phyloP scores from a whole-genome alignment of 92 coral and sea anemone genomes.

The Epizoanthus scotinus region DNA sequence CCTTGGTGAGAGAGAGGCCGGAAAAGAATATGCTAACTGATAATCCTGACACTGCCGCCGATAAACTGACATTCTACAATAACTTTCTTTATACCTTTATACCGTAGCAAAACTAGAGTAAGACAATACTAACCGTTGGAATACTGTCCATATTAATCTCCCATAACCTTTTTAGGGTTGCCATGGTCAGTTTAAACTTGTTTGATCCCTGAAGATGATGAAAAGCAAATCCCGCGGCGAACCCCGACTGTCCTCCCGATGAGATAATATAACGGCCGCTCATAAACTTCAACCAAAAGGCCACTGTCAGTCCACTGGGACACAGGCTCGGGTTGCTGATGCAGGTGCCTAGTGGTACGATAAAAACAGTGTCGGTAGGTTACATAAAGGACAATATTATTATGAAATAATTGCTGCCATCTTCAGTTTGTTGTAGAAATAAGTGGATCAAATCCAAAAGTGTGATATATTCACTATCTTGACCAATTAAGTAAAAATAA shows the following conservation, averaged over 20 bases:
- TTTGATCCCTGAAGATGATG: constrained; percentile 55
- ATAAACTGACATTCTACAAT: too few relatives aligned
- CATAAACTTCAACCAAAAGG: constrained; percentile 75
- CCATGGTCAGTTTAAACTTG: constrained; percentile 56
- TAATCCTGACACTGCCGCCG: too few relatives aligned
- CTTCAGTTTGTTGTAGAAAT: too few relatives aligned
- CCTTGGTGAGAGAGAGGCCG: too few relatives aligned
- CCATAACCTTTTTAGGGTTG: constrained; percentile 69
- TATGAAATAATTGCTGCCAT: too few relatives aligned
- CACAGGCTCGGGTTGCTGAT: constrained; percentile 73
- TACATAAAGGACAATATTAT: background rate
- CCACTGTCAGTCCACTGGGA: constrained; percentile 61
- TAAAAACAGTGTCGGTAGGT: background rate
- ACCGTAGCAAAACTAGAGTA: background rate
- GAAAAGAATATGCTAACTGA: too few relatives aligned
- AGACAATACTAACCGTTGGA: constrained; percentile 53
- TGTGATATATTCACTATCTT: too few relatives aligned
- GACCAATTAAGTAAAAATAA: background rate
- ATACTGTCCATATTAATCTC: constrained; percentile 53
- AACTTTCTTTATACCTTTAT: background rate
- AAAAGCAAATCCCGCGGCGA: constrained; percentile 81
- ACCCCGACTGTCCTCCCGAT: constrained; percentile 81
- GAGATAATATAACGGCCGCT: constrained; percentile 81
- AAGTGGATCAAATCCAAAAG: too few relatives aligned
- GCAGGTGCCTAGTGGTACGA: constrained; percentile 51